Evolutionary conservation across 2,113 vertebrate species (phyloP).

Genomic region (Hystrix brachyura): DNA sequence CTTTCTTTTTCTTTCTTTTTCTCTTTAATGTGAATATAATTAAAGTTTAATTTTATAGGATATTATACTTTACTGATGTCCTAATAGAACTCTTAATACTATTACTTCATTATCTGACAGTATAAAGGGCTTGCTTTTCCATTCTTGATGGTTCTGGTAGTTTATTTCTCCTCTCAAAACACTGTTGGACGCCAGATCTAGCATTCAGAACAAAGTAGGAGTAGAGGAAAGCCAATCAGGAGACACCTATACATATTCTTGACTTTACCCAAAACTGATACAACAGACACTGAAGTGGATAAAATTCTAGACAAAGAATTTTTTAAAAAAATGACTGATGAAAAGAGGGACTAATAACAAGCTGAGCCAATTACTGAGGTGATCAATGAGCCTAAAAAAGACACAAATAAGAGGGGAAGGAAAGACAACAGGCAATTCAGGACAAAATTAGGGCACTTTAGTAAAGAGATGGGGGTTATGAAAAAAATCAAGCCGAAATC

Average conservation of each 20-base stretch:
- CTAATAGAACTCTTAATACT: neutral
- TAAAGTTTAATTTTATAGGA: neutral
- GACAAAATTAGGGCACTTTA: neutral
- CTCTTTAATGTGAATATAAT: neutral
- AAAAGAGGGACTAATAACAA: neutral
- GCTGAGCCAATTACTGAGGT: neutral
- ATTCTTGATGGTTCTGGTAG: too few species aligned
- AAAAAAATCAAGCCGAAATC: neutral
- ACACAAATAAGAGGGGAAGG: neutral
- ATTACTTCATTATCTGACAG: neutral
- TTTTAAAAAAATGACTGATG: neutral
- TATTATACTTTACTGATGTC: neutral
- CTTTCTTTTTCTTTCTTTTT: neutral
- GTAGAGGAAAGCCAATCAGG: neutral
- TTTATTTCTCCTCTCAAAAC: neutral
- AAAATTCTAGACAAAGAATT: neutral
- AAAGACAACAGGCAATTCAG: neutral
- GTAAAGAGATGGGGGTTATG: neutral
- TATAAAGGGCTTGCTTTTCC: neutral
- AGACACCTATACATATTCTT: neutral
- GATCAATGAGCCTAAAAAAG: neutral
- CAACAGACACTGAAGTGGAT: neutral
- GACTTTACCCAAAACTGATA: neutral
- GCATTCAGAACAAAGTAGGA: neutral
- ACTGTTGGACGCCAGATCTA: neutral